Base-by-base conservation (phyloP, 2,888 invertebrate genomes). In the Patella ulyssiponensis region DNA sequence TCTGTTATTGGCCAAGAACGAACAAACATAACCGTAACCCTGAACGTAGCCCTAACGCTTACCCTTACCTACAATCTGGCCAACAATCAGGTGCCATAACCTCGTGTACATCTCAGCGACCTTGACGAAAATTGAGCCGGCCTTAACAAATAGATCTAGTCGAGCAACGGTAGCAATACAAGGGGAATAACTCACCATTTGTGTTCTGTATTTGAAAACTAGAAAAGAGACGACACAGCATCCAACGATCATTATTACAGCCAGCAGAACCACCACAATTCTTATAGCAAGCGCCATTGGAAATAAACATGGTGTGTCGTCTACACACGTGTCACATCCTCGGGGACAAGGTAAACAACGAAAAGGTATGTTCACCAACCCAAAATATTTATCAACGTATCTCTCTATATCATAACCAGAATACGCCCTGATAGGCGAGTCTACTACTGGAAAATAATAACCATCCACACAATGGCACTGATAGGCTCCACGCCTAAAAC, bases 401-500 rank as follows among this genome's bases (percentile, higher is more conserved):
- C 71, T 70, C 73, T 89, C 89, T 9, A 90, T 83, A 9, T 84
- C 84, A 5, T 75, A 77, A 0, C 90, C 90, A 7, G 80, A 81
- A 81, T 84, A 90, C 7, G 86, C 84, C 71, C 81, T 82, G 1
- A 79, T 11, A 0, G 51, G n/a, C 9, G 84, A 77, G 9, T 76
- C 70, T 5, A 78, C 70, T 69, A 85, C 80, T 0, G 88, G 93
- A 69, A 88, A 90, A 77, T 88, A 91, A 79, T 82, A 91, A 1
- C 91, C 91, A 9, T 81, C 77, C 12, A 73, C n/a, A 74, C 91
- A 91, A 7, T 71, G 76, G 75, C 91, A 91, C 5, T 74, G 70
- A 76, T 91, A 91, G 1, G 90, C 84, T 1, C 90, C 90, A 4
- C 88, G 81, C 69, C 79, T 80, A 80, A 91, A 91, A 0, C 91